These are phyloP conservation scores for Apotomis betuletana DNA, from an alignment of 2,888 invertebrate genomes.

Conservation along the genomic window DNA sequence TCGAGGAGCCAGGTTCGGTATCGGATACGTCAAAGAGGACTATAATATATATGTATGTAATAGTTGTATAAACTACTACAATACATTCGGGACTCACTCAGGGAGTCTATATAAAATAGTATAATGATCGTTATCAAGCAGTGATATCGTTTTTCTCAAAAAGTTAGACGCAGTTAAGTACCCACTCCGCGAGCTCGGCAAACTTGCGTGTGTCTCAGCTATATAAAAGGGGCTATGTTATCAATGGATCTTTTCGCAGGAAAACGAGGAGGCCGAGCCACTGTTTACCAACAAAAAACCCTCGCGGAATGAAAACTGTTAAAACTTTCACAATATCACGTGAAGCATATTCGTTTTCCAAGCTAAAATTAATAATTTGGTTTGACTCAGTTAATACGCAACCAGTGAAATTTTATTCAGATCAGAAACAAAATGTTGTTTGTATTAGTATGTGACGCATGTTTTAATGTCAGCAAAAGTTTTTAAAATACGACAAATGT, in stretches of 20 bases:
- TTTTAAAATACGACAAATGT: too few species aligned
- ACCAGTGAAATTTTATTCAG: neutral
- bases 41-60: too few species aligned
- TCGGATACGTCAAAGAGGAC: too few species aligned
- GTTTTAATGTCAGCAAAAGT: too few species aligned
- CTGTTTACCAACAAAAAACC: constrained; percentile 62
- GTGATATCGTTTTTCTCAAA: constrained; percentile 31
- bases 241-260: constrained; percentile 65
- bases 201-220: constrained; percentile 62
- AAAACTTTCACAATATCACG: constrained; percentile 11
- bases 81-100: too few species aligned
- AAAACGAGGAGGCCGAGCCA: constrained; percentile 55
- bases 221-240: constrained; percentile 63
- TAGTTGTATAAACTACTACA: too few species aligned
- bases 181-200: constrained; percentile 31
- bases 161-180: constrained; percentile 21
- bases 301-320: constrained; percentile 25
- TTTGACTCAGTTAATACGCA: neutral
- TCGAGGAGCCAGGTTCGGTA: too few species aligned
- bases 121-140: neutral
- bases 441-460: too few species aligned
- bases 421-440: too few species aligned
- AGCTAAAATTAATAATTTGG: constrained; percentile 7
- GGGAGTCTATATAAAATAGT: too few species aligned
- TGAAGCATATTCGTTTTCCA: constrained; percentile 8